A percentile compares a stretch with the other conserved stretches of the same genome.
Conservation (phyloP, 2,797 vertebrate genomes). For the Valencia hispanica region DNA sequence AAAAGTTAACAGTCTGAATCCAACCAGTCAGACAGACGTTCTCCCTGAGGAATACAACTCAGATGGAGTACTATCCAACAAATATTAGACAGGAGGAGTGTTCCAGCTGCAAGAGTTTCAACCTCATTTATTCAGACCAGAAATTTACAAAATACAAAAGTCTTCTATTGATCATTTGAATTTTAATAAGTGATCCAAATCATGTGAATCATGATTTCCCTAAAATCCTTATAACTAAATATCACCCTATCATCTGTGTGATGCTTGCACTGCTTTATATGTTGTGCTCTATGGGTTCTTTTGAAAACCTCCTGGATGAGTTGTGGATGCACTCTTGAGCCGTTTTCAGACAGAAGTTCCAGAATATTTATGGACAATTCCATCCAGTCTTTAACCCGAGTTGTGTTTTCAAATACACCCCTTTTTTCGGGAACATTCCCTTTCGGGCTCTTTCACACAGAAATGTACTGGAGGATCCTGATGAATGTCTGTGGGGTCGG, state of each 20-base stretch:
- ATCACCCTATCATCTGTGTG: not conserved
- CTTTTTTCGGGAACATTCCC: too few species aligned
- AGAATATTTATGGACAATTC: too few species aligned
- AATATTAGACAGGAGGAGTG: not conserved
- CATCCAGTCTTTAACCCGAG: too few species aligned
- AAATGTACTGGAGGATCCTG: too few species aligned
- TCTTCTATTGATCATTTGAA: not conserved
- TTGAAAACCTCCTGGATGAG: not conserved
- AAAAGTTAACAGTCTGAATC: not conserved
- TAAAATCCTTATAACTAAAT: not conserved
- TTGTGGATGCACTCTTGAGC: not conserved
- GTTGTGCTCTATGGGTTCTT: too few species aligned
- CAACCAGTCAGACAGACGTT: not conserved
- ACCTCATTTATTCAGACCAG: not conserved
- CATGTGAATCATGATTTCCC: not conserved
- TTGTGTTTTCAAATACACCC: too few species aligned
- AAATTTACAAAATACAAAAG: not conserved
- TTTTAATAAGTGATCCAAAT: not conserved
- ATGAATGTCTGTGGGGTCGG: too few species aligned
- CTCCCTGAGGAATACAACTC: not conserved
- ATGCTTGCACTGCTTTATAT: not conserved
- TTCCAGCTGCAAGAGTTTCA: not conserved
- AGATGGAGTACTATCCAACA: not conserved
- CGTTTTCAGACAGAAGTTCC: too few species aligned
- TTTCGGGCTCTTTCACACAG: too few species aligned